Evolutionary conservation across 2,113 vertebrate species (phyloP).

Genomic region (Hoplias malabaricus): DNA sequence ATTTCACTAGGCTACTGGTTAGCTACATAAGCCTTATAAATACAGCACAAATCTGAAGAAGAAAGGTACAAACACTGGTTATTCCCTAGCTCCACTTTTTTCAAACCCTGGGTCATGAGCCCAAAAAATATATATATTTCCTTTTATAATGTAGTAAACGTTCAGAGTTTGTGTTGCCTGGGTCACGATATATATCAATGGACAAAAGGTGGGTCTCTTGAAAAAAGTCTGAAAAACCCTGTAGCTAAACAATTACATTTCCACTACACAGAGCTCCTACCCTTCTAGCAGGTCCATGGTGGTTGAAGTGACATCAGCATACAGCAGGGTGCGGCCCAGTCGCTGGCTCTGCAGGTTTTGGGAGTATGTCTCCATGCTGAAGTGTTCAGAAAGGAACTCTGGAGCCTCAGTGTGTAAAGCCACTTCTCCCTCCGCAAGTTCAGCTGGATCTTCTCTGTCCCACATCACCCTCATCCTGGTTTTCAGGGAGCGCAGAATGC

Average conservation of each 20-base stretch:
- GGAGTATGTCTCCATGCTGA: slow-evolving; percentile 78
- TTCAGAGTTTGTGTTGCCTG: too few relatives aligned
- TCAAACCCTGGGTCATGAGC: too few relatives aligned
- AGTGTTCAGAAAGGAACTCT: slow-evolving; percentile 70
- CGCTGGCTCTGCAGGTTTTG: slow-evolving; percentile 76
- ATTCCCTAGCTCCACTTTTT: neutral
- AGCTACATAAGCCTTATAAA: neutral
- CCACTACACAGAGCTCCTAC: too few relatives aligned
- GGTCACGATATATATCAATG: too few relatives aligned
- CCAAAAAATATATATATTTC: too few relatives aligned
- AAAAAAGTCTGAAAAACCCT: too few relatives aligned
- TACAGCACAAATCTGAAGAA: neutral
- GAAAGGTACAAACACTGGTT: neutral
- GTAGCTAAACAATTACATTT: too few relatives aligned
- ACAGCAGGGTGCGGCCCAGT: slow-evolving; percentile 83
- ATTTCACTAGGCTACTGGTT: too few relatives aligned
- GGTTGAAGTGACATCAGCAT: slow-evolving; percentile 78
- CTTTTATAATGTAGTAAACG: too few relatives aligned
- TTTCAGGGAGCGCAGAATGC: neutral
- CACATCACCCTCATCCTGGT: slow-evolving; percentile 3
- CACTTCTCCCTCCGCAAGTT: slow-evolving; percentile 61
- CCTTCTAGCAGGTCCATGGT: slow-evolving; percentile 93
- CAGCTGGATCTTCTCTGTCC: slow-evolving; percentile 48
- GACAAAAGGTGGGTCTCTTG: too few relatives aligned
- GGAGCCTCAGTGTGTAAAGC: slow-evolving; percentile 73